These are phyloP conservation scores for Limanda limanda DNA, from an alignment of 2,113 vertebrate genomes.

Conservation along the genomic window DNA sequence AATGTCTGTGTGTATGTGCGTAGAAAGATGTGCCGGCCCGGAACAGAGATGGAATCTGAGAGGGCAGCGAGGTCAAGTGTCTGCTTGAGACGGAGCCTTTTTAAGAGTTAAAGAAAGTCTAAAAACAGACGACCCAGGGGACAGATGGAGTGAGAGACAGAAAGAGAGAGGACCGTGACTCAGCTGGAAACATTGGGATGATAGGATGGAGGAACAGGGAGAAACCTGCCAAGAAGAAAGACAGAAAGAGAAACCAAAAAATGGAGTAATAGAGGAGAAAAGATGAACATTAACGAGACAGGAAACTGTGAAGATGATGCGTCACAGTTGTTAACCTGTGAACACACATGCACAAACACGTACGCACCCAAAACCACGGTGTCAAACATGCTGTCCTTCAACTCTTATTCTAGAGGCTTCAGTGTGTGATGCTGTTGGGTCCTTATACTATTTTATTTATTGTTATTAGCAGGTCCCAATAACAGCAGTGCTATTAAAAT, in stretches of 20 bases:
- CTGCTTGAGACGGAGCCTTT: conserved; percentile 6
- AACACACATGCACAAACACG: background rate
- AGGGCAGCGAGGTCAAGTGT: conserved; percentile 40
- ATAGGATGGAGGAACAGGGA: background rate
- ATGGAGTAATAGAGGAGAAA: conserved; percentile 1
- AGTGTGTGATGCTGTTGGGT: no score
- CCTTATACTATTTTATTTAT: no score
- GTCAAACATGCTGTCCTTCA: background rate
- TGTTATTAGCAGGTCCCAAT: no score
- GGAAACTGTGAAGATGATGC: conserved; percentile 31
- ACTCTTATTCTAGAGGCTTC: no score
- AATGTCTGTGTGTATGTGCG: background rate
- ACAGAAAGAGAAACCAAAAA: background rate
- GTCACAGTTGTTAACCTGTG: conserved; percentile 30
- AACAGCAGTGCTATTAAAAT: no score
- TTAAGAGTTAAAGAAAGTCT: no score
- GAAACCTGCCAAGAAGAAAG: background rate
- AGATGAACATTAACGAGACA: conserved; percentile 36
- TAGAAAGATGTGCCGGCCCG: conserved; percentile 1
- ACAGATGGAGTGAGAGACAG: background rate
- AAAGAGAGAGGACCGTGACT: conserved; percentile 41
- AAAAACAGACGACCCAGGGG: no score
- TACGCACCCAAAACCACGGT: background rate
- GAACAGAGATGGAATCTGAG: background rate
- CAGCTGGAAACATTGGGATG: conserved; percentile 30